phyloP scores from a whole-genome alignment of 2,888 invertebrate genomes.

The Cacoxenus indagator region DNA sequence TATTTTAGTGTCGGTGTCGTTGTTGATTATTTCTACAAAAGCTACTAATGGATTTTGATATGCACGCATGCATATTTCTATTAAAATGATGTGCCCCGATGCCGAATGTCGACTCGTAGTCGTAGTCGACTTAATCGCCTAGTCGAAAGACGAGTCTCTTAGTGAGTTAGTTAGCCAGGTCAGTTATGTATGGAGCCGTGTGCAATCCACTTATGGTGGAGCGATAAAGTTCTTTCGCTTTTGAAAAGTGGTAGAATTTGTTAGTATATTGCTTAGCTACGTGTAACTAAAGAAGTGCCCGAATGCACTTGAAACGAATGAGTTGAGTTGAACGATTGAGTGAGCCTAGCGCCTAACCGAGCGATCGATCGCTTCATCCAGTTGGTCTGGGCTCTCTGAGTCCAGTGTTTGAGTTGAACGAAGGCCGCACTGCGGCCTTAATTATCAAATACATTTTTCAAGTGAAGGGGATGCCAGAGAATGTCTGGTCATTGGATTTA shows the following conservation, averaged over 20 bases:
- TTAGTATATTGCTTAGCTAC: slow-evolving; percentile 48
- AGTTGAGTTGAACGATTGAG: background rate
- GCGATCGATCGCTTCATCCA: background rate
- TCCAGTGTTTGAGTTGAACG: slow-evolving; percentile 13
- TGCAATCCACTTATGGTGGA: slow-evolving; percentile 30
- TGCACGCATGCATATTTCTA: slow-evolving; percentile 61
- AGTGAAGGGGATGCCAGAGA: slow-evolving; percentile 5
- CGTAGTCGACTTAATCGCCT: background rate
- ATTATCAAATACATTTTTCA: slow-evolving; percentile 59
- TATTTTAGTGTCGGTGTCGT: slow-evolving; percentile 46
- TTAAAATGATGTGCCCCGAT: slow-evolving; percentile 49
- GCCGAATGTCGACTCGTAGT: background rate
- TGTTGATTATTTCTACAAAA: slow-evolving; percentile 65
- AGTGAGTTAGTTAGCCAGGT: slow-evolving; percentile 25
- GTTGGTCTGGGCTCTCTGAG: slow-evolving; percentile 23
- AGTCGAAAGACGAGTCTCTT: background rate
- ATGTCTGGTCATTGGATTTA: slow-evolving; percentile 1
- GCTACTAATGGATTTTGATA: slow-evolving; percentile 65
- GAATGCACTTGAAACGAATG: background rate
- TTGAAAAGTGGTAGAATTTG: slow-evolving; percentile 60
- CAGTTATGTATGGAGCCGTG: slow-evolving; percentile 43
- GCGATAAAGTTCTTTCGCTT: slow-evolving; percentile 59
- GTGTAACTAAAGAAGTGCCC: too few relatives aligned
- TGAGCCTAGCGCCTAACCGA: background rate
- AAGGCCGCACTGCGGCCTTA: slow-evolving; percentile 46